Evolutionary conservation across 2,113 vertebrate species (phyloP), one percentile per base, ranked within the genome.

Genomic region (Galbula dea): DNA sequence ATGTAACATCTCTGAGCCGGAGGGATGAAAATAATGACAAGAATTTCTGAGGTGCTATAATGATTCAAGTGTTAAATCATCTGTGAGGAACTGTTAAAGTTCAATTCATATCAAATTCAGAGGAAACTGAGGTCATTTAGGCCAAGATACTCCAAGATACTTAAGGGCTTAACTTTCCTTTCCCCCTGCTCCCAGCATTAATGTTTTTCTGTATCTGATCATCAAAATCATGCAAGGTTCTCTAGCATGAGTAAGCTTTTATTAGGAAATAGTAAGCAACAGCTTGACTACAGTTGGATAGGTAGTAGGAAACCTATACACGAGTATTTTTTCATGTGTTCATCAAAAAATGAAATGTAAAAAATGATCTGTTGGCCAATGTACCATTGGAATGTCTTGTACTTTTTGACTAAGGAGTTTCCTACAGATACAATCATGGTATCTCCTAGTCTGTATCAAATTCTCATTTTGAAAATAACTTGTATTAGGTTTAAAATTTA

Each of bases 1-100:
- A 80, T 79, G 73, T 84, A 89, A 92, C 73, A 59, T 81, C 39
- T 86, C 51, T 94, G 76, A 93, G 69, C 78, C n/a, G 91, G 39
- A 66, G 43, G 91, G 26, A 90, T 58, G n/a, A 66, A 71, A 94
- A 85, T 84, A 73, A 88, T 74, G 24, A 77, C 58, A 54, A 81
- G 51, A 83, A 88, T 76, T 93, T 89, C 59, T 79, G 66, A 93
- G 66, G 49, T 61, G 32, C 15, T 16, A 62, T 59, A 83, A 89
- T 86, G 84, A 79, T 52, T 82, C 81, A 78, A 62, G 41, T 74
- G 32, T 24, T 78, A 85, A 91, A 87, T 66, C 80, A 34, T 63
- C 51, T 81, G n/a, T 78, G 48, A 61, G 39, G 22, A 21, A 54
- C 46, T 93, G 29, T 51, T 45, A 85, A 87, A 30, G 17, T 79